A percentile compares a stretch with the other conserved stretches of the same genome.
These are phyloP conservation scores for Temnothorax longispinosus DNA, from an alignment of 1,140 invertebrate species.

Conservation along the genomic window DNA sequence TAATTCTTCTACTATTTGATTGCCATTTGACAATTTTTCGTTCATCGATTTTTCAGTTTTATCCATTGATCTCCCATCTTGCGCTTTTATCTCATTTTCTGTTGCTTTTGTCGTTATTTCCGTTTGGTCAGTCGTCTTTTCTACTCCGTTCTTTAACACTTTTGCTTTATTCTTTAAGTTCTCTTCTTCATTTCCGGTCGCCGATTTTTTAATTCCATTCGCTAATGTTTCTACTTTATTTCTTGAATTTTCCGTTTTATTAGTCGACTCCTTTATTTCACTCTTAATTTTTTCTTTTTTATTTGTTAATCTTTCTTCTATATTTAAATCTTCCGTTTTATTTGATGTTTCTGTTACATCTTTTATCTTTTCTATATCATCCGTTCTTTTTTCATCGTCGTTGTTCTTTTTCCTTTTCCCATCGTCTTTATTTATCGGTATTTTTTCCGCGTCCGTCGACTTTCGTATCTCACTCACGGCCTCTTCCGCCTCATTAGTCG, in stretches of 20 bases:
- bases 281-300: neutral
- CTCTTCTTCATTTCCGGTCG: neutral
- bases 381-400: neutral
- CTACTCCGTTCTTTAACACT: neutral
- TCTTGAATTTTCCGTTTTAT: neutral
- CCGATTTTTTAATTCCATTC: neutral
- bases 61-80: neutral
- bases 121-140: neutral
- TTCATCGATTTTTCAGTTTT: conserved; percentile 5
- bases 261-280: neutral
- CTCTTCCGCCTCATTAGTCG: conserved; percentile 5
- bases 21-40: neutral
- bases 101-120: neutral
- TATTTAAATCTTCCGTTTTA: neutral
- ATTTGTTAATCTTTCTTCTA: neutral
- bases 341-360: conserved; percentile 13
- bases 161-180: neutral
- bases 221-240: neutral
- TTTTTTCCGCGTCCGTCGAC: neutral
- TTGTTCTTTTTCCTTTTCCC: neutral
- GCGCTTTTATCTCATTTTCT: neutral
- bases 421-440: neutral
- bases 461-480: neutral
- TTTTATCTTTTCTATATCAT: neutral
- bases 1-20: neutral